Base-by-base conservation (phyloP, 2,888 invertebrate genomes). In the Amphipyra tragopoginis region DNA sequence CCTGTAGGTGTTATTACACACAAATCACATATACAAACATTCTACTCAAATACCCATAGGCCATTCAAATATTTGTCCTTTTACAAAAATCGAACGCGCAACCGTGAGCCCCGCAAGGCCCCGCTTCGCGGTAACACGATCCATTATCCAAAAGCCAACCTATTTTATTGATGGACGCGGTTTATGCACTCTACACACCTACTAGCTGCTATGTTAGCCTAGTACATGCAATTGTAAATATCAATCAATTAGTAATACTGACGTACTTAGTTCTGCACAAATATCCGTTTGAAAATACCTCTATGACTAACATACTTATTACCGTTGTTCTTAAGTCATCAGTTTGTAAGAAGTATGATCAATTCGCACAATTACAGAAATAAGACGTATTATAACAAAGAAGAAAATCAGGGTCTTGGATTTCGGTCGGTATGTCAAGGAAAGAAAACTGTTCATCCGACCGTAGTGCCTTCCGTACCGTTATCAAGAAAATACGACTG, bases 11-110 rank as follows among this genome's bases (percentile, higher is more conserved):
- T 55, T 38, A 21, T 62, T 49, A 39, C 63, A 63, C 47, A 69
- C 55, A 67, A 63, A 67, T 69, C 69, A 69, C 70, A 63, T 48
- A 69, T 70, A 52, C 64, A 64, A 66, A 65, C 49, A 68, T 55
- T 69, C 50, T 67, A 55, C 69, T 33, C 71, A 68, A 71, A 70
- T 40, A 70, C 34, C 50, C 58, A 45, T 11, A 43, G 53, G 49
- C 44, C 52, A 56, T 66, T 52, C 53, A 61, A 72, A 72, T 62
- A 72, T 61, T 53, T 61, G 53, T 57, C 44, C 66, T 50, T 43
- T 56, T 51, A 61, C 33, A 56, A 53, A 72, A 61, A 53, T 57
- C 51, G 60, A 59, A 52, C 43, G 26, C 13, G 49, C 33, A 14
- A 43, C 43, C 26, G 38, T 38, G 56, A 36, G 40, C 29, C 38